Evolutionary conservation across 2,797 vertebrate species (phyloP).

Genomic region (Dipus sagitta): DNA sequence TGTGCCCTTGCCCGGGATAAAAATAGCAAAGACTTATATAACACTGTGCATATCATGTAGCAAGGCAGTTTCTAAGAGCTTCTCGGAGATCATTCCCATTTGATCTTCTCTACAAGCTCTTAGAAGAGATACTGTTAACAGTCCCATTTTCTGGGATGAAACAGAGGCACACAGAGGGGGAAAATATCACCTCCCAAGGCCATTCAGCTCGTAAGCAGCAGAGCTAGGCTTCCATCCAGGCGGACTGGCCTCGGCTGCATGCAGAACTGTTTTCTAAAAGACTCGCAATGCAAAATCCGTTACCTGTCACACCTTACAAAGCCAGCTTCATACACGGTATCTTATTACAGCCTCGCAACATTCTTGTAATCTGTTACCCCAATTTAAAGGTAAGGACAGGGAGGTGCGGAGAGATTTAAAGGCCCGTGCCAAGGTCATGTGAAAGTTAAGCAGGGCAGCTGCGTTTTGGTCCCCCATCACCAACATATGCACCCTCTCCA

Average conservation of each 20-base stretch:
- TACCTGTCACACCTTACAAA: slow-evolving; percentile 49
- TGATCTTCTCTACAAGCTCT: slow-evolving; percentile 32
- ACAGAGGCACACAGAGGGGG: neutral
- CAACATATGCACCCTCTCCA: neutral
- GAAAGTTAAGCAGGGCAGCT: neutral
- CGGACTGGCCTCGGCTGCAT: fast-evolving
- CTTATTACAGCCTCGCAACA: slow-evolving; percentile 20
- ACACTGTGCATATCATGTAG: neutral
- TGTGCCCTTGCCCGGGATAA: slow-evolving; percentile 25
- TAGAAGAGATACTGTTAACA: neutral
- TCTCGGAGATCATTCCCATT: slow-evolving; percentile 12
- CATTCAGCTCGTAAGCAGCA: neutral
- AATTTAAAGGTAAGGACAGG: slow-evolving; percentile 32
- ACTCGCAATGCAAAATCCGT: neutral
- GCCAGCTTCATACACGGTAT: neutral
- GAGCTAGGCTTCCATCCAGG: neutral
- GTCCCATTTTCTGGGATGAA: slow-evolving; percentile 5
- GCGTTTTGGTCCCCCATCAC: neutral
- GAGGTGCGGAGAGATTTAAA: neutral
- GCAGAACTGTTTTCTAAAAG: neutral
- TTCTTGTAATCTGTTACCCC: neutral
- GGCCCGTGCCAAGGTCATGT: neutral
- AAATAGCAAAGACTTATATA: slow-evolving; percentile 69
- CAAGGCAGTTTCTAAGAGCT: slow-evolving; percentile 27
- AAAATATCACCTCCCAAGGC: neutral